Conservation (phyloP, 2,113 vertebrate genomes). For the Macroglossus sobrinus region DNA sequence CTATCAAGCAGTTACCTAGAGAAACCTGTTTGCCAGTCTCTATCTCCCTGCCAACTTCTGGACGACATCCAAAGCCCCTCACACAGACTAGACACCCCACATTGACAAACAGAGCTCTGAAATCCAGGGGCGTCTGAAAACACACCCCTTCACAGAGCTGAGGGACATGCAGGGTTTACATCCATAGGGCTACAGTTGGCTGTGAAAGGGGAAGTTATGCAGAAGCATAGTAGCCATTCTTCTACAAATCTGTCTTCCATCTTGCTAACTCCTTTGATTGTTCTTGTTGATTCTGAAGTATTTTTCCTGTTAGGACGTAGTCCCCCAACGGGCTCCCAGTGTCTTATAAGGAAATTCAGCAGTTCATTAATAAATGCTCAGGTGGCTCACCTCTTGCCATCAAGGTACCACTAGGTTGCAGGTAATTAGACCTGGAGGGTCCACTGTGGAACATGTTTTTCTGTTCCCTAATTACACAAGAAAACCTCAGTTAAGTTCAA, state of each 20-base stretch:
- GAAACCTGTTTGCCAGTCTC: not conserved
- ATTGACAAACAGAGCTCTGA: not conserved
- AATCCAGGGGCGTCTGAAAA: not conserved
- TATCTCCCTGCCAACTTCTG: not conserved
- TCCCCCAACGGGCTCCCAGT: not conserved
- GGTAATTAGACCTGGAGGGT: not conserved
- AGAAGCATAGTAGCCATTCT: not conserved
- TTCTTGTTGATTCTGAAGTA: not conserved
- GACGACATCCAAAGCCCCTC: not conserved
- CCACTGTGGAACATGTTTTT: not conserved
- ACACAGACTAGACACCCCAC: not conserved
- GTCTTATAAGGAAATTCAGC: not conserved
- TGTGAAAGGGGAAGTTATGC: accelerated
- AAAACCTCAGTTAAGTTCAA: not conserved
- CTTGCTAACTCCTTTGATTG: not conserved
- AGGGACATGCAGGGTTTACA: not conserved
- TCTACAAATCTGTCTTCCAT: not conserved
- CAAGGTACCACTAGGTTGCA: not conserved
- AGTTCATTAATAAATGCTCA: not conserved
- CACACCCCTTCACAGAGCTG: accelerated
- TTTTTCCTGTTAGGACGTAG: not conserved
- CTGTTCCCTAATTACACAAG: not conserved
- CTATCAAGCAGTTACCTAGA: not conserved
- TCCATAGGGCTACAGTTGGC: accelerated
- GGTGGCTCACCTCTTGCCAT: not conserved